Evolutionary conservation across 2,113 vertebrate species (phyloP).

Genomic region (Prolemur simus): DNA sequence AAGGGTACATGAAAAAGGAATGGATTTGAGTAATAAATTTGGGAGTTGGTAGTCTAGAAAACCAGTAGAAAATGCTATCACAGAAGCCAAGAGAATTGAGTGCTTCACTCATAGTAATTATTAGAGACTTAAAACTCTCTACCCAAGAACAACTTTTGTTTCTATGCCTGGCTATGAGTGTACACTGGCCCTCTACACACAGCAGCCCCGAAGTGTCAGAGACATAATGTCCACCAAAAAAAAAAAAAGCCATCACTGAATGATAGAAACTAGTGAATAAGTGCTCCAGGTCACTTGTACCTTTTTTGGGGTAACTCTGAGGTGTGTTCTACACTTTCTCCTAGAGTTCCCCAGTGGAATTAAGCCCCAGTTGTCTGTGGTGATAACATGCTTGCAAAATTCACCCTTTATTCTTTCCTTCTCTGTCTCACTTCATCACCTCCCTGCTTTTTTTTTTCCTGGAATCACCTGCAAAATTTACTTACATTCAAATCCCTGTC

Average conservation of each 20-base stretch:
- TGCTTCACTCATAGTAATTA: not conserved
- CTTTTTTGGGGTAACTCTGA: not conserved
- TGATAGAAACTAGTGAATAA: not conserved
- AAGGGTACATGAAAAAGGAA: not conserved
- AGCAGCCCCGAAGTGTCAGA: not conserved
- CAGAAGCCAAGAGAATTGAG: not conserved
- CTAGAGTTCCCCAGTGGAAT: not conserved
- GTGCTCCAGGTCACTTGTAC: not conserved
- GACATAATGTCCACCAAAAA: not conserved
- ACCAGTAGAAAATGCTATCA: not conserved
- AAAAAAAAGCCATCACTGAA: not conserved
- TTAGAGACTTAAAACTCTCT: not conserved
- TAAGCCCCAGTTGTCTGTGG: not conserved
- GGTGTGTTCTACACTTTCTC: not conserved
- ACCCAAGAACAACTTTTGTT: not conserved
- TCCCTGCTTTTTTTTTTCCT: not conserved
- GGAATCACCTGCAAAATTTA: constrained; percentile 20
- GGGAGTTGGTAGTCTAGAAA: not conserved
- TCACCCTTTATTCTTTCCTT: not conserved
- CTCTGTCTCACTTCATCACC: not conserved
- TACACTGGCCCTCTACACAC: not conserved
- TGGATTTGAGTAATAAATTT: not conserved
- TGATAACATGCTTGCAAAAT: not conserved
- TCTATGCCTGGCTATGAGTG: not conserved
- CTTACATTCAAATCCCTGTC: not conserved